Percentiles rank a stretch among this genome's conserved stretches.
phyloP scores from a whole-genome alignment of 2,888 invertebrate genomes.

The Parnassius smintheus region DNA sequence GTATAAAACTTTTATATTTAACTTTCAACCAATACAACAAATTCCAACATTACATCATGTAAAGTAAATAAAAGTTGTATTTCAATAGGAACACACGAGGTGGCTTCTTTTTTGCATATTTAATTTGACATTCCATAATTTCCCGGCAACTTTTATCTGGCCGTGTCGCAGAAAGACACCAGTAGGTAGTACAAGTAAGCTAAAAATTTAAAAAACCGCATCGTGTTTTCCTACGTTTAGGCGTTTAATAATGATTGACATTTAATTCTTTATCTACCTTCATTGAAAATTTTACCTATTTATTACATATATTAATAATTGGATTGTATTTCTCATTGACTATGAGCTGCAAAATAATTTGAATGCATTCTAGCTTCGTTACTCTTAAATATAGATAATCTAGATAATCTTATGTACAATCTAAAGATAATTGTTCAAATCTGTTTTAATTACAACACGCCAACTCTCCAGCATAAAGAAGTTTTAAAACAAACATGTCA shows the following conservation, averaged over 20 bases:
- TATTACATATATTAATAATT: constrained; percentile 48
- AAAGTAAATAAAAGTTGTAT: constrained; percentile 9
- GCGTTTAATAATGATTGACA: constrained; percentile 12
- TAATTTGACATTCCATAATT: constrained; percentile 15
- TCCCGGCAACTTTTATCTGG: background rate
- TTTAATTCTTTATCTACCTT: constrained; percentile 19
- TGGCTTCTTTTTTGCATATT: constrained; percentile 21
- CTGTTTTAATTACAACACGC: constrained; percentile 53
- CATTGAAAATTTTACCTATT: constrained; percentile 46
- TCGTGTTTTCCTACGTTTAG: constrained; percentile 27
- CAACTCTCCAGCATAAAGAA: constrained; percentile 29
- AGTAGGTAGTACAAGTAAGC: constrained; percentile 1
- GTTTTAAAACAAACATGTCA: background rate
- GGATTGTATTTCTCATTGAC: constrained; percentile 53
- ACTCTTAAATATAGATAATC: constrained; percentile 60
- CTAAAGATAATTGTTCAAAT: constrained; percentile 70
- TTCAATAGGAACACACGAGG: constrained; percentile 28
- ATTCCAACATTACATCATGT: constrained; percentile 18
- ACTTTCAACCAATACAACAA: constrained; percentile 24
- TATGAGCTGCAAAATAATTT: constrained; percentile 73
- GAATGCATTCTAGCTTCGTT: constrained; percentile 72
- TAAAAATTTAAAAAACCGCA: constrained; percentile 21
- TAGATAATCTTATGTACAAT: constrained; percentile 77
- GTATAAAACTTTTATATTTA: constrained; percentile 23
- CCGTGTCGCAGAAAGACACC: constrained; percentile 3